phyloP scores from a whole-genome alignment of 2,888 invertebrate species.

The Sicus ferrugineus region DNA sequence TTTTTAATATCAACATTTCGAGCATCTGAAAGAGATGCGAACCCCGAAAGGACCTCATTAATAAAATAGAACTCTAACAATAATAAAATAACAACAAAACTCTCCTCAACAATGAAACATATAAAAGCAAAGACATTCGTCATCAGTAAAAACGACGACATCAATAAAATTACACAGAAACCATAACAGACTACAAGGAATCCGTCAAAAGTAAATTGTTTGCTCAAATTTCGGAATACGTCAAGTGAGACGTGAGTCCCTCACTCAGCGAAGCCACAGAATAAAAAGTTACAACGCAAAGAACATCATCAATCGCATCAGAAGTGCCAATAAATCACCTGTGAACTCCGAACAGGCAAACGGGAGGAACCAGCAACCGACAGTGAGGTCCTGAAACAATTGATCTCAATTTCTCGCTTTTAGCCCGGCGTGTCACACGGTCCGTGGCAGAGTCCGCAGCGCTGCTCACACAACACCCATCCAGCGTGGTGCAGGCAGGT shows the following conservation, averaged over 20 bases:
- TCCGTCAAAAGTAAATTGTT: not conserved
- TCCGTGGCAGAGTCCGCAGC: not conserved
- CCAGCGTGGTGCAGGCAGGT: not conserved
- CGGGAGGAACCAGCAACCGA: conserved; percentile 25
- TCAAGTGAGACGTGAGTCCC: conserved; percentile 3
- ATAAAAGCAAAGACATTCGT: no score
- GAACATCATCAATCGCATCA: not conserved
- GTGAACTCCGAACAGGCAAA: conserved; percentile 38
- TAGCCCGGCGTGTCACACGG: conserved; percentile 19
- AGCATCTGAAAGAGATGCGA: no score
- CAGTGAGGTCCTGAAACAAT: conserved; percentile 33
- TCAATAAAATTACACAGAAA: conserved; percentile 2
- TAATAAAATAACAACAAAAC: no score
- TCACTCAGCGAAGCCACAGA: not conserved
- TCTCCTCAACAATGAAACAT: no score
- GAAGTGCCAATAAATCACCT: conserved; percentile 44
- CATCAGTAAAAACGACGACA: not conserved
- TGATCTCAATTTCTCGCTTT: conserved; percentile 48
- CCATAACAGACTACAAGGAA: not conserved
- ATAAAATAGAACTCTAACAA: no score
- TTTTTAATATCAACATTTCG: no score
- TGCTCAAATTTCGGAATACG: not conserved
- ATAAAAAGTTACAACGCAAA: not conserved
- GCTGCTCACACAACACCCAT: not conserved
- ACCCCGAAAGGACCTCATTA: no score